These are phyloP conservation scores for Hartigia nigra DNA, from an alignment of 2,888 invertebrate genomes.

Conservation along the genomic window DNA sequence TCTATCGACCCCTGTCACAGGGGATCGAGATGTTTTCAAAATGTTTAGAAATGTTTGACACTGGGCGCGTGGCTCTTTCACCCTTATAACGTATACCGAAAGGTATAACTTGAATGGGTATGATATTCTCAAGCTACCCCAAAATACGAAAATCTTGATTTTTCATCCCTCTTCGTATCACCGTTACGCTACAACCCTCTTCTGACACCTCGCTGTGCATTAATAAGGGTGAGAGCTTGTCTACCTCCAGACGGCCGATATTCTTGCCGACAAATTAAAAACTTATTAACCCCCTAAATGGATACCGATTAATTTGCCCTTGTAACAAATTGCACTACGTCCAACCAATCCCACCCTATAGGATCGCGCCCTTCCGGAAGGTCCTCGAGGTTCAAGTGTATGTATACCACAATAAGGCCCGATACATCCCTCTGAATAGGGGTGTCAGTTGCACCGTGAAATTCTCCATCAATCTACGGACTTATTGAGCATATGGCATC, in stretches of 20 bases:
- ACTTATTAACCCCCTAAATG: conserved; percentile 44
- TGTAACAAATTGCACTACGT: conserved; percentile 27
- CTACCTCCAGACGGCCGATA: neutral
- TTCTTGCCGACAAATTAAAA: conserved; percentile 40
- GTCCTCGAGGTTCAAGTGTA: conserved; percentile 7
- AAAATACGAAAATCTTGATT: no score
- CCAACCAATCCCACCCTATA: conserved; percentile 15
- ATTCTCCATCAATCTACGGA: conserved; percentile 55
- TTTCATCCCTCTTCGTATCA: neutral
- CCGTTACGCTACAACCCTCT: neutral
- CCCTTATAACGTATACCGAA: neutral
- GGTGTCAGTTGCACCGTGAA: conserved; percentile 60
- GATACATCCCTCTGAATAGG: conserved; percentile 19
- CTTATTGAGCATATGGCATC: conserved; percentile 52
- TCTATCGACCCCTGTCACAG: conserved; percentile 10
- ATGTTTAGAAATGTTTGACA: conserved; percentile 55
- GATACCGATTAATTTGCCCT: conserved; percentile 44
- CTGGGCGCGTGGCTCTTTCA: conserved; percentile 41
- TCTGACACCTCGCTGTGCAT: neutral
- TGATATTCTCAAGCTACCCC: no score
- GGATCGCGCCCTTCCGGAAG: neutral
- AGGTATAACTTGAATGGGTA: no score
- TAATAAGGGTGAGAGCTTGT: neutral
- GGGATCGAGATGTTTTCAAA: conserved; percentile 51
- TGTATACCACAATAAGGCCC: neutral